Conservation (phyloP, 2,888 invertebrate genomes). For the Pterobdella sp. region DNA sequence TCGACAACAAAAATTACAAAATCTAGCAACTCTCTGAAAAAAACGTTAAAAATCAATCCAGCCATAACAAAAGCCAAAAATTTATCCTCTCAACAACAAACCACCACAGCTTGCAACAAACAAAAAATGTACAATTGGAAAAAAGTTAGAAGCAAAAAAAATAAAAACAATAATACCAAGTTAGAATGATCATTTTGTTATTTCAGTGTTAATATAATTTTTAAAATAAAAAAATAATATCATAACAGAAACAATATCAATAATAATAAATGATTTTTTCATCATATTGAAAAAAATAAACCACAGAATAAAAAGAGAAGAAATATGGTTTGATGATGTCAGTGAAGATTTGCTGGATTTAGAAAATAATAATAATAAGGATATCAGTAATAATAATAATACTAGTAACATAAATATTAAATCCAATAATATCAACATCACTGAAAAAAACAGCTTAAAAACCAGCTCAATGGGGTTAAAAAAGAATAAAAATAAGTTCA, state of each 20-base stretch:
- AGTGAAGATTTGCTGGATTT: conserved; percentile 14
- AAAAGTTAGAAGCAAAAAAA: not conserved
- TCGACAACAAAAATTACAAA: not conserved
- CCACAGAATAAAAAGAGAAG: not conserved
- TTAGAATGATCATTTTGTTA: not conserved
- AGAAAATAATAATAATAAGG: no score
- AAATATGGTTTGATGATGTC: conserved; percentile 22
- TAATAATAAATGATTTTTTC: not conserved
- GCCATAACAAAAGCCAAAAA: not conserved
- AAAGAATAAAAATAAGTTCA: no score
- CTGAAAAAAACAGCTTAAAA: not conserved
- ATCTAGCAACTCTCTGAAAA: not conserved
- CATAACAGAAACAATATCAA: not conserved
- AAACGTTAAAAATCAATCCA: not conserved
- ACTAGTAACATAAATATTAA: not conserved
- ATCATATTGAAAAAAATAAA: not conserved
- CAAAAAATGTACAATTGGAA: not conserved
- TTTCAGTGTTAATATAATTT: not conserved
- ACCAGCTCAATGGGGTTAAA: conserved; percentile 52
- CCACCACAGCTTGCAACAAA: not conserved
- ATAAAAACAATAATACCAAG: not conserved
- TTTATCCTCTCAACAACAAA: not conserved
- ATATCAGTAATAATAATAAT: not conserved
- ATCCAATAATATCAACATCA: not conserved
- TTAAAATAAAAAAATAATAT: not conserved